Evolutionary conservation across 2,113 vertebrate species (phyloP), one percentile per base, ranked within the genome.

Genomic region (Formicarius rufipectus): DNA sequence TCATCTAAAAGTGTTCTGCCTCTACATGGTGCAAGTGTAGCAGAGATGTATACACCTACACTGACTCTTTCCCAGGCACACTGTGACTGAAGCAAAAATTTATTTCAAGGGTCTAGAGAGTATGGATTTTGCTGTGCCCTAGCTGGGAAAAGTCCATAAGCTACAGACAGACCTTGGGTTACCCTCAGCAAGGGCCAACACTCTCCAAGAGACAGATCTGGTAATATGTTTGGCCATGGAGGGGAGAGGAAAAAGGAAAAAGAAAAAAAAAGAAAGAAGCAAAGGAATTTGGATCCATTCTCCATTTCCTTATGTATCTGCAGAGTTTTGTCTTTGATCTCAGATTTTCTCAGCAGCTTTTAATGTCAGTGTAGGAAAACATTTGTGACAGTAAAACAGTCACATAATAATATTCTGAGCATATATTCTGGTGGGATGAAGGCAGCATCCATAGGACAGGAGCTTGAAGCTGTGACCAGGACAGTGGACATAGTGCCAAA

Each of bases 11-110:
- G 28, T 2, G 1, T 83, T 83, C 42, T 71, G 5, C 19, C 12
- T 47, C 23, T 85, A 9, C 6, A 69, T 66, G 37, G 17, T 45
- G 6, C 20, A 63, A 60, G 8, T n/a, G 5, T 40, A 23, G 11
- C 39, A 40, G 20, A 82, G 10, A 40, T 44, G 12, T 0, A 0
- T 6, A 16, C 31, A 50, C 5, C 15, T 6, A 5, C 22, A 55
- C 5, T 0, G 1, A n/a, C 2, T 4, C 3, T 71, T 88, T 66
- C 18, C 58, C 30, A 9, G 4, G 6, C 24, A 27, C 4, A 1
- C 2, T 35, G 15, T 87, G n/a, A 13, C 14, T n/a, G 9, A 79
- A 12, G 22, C 40, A 40, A 45, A 47, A 76, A 9, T 27, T 83
- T 88, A 25, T 62, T 68, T 47, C 52, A 18, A 37, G 4, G 2